Evolutionary conservation across 2,797 vertebrate genomes (phyloP).

Genomic region (Propithecus deckenii): DNA sequence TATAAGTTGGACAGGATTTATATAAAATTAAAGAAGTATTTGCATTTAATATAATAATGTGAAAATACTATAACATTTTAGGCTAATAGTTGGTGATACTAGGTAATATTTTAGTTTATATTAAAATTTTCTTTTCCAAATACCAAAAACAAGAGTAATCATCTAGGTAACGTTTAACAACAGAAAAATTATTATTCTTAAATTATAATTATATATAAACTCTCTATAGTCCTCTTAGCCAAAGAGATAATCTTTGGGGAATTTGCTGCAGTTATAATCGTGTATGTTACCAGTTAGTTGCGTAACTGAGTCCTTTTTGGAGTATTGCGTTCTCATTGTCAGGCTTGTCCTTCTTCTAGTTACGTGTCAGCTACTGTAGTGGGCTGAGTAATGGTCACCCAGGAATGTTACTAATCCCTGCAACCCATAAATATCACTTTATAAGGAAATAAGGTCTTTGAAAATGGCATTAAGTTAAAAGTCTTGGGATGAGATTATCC

Average conservation of each 20-base stretch:
- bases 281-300: not conserved
- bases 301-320: not conserved
- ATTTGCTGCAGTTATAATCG: not conserved
- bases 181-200: not conserved
- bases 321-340: not conserved
- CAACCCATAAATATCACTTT: not conserved
- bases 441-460: not conserved
- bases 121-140: not conserved
- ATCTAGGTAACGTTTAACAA: not conserved
- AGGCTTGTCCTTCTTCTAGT: not conserved
- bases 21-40: not conserved
- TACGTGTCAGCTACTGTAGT: not conserved
- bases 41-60: not conserved
- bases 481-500: not conserved
- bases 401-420: not conserved
- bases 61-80: not conserved
- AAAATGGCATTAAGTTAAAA: not conserved
- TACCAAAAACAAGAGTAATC: not conserved
- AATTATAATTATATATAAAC: not conserved
- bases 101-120: not conserved
- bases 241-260: not conserved
- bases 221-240: not conserved
- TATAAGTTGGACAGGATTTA: not conserved
- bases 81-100: not conserved
- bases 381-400: not conserved